Evolutionary conservation across 1,140 invertebrate species (phyloP), one percentile per base, ranked within the genome.

Genomic region (Camponotus floridanus): DNA sequence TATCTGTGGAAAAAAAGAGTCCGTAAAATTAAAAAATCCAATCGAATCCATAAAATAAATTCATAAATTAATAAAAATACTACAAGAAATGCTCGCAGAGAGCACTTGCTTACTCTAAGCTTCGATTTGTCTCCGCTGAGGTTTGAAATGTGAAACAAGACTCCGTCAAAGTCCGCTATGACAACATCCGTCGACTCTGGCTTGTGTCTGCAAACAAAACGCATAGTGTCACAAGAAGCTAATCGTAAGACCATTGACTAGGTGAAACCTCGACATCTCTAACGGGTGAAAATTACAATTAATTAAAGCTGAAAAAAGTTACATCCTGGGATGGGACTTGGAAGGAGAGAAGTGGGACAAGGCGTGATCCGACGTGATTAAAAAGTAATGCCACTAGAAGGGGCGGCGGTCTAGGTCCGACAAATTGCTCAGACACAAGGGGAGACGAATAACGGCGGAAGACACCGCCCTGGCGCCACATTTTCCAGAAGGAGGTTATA

Each of bases 121-220:
- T 99, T 99, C 90, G 98, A 98, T 96, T 99, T 99, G 94, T 99
- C 99, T 90, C 97, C 97, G 95, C 98, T 98, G 88, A 98, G 96
- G 97, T 99, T 99, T 74, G 99, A 99, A 96, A 99, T 98, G 95
- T 99, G 99, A 96, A 99, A 99, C 81, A 99, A 95, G 78, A 99
- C 99, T 90, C 99, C 99, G 97, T 99, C 99, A 96, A 99, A 99
- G 96, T 99, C 99, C 91, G 98, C 98, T 94, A 99, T 97, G 86
- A 96, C 98, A 88, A 99, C 97, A 95, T 99, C 98, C 91, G 99
- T 98, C 85, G 97, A 98, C 94, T 99, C 99, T 90, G 98, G 97
- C 96, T 99, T 99, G 93, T 97, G 97, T 81, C 99, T 99, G 95
- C 85, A 97, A 96, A 89, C 80, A 59, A 83, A 71, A 80, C 2